A percentile compares a stretch with the other conserved stretches of the same genome.
These are phyloP conservation scores for Ptychobarbus kaznakovi DNA, from an alignment of 2,797 vertebrate species.

Conservation along the genomic window DNA sequence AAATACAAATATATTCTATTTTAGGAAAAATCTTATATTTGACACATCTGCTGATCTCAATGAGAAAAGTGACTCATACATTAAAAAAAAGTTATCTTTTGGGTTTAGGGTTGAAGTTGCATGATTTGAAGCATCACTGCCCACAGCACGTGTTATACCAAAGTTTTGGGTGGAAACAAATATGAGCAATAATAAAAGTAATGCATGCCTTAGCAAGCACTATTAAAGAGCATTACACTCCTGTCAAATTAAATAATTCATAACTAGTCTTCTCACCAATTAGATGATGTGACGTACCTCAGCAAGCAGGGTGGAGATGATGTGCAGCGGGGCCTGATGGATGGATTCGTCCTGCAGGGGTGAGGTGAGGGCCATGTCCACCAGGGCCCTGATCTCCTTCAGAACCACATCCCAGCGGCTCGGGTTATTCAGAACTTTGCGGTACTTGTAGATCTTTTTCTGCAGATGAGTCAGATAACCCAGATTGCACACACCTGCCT, in stretches of 20 bases:
- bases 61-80: not conserved
- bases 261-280: not conserved
- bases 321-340: slow-evolving; percentile 96
- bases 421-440: slow-evolving; percentile 96
- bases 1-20: not conserved
- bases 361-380: slow-evolving; percentile 96
- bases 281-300: slow-evolving; percentile 80
- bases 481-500: slow-evolving; percentile 12
- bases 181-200: slow-evolving; percentile 3
- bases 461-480: slow-evolving; percentile 64
- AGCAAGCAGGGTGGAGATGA: slow-evolving; percentile 96
- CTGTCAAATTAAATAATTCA: not conserved
- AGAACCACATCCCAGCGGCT: slow-evolving; percentile 97
- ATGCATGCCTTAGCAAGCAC: not conserved
- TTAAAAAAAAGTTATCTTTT: not conserved
- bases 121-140: not conserved
- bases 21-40: not conserved
- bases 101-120: not conserved
- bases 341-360: slow-evolving; percentile 98
- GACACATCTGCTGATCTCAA: not conserved
- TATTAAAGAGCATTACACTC: not conserved
- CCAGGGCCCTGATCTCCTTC: slow-evolving; percentile 96
- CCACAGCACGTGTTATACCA: not conserved
- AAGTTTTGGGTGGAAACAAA: not conserved
- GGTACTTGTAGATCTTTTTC: slow-evolving; percentile 99